Base-by-base conservation (phyloP, 2,888 invertebrate genomes). In the Peribatodes rhomboidaria region DNA sequence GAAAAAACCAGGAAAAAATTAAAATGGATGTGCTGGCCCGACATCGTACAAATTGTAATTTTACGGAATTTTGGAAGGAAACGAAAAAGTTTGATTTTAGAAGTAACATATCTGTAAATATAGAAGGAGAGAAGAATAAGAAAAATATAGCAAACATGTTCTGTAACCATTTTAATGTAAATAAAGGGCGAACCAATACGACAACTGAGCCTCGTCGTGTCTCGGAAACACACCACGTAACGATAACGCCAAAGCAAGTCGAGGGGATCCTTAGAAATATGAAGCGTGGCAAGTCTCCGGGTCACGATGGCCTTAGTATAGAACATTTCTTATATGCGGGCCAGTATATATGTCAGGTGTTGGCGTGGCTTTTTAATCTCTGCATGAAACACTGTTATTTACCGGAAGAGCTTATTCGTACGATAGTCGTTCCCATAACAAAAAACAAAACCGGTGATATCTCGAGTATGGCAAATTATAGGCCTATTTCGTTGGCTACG, bases 21-120 rank as follows among this genome's bases (percentile, higher is more conserved):
- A 56, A 52, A 31, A 52, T 62, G 59, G 54, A 60, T 11, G 44
- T 59, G 16, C 31, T 65, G 37, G 61, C 57, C 6, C 18, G 56
- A 20, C 55, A 65, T 20, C 65, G 46, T 18, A 39, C 16, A 13
- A 33, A 22, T 20, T 33, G 52, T 11, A 61, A 65, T 18, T 68
- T 68, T 42, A n/a, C 13, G 18, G 27, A 52, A 14, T 68, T 68
- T 56, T 68, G 64, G 65, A 68, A 65, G 31, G 44, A 47, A 39
- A 62, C 55, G 1, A 65, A 60, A 39, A 65, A 46, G 18, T 11
- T 39, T 14, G 33, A 35, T 20, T 20, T 20, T 14, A 49, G 49
- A 49, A 58, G 37, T 49, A 49, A 14, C 11, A 9, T 57, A 37
- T 47, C 64, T 8, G 18, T 59, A 18, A 42, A 22, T 52, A 50